These are phyloP conservation scores for Tragelaphus oryx DNA, from an alignment of 2,797 vertebrate genomes.

Conservation along the genomic window DNA sequence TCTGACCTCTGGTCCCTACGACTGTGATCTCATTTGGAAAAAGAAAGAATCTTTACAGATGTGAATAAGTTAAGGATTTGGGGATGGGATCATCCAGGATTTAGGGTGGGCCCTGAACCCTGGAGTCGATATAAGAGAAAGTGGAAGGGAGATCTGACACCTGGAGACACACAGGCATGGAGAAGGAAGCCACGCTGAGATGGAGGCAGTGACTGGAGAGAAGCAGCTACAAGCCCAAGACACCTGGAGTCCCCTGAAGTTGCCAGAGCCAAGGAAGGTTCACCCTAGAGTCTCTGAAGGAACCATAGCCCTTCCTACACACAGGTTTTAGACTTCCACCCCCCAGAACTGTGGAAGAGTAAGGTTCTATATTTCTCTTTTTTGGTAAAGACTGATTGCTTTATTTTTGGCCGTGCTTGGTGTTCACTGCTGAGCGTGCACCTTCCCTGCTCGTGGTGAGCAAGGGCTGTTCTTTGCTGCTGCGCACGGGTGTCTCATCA, in stretches of 20 bases:
- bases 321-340: background rate
- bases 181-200: background rate
- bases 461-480: background rate
- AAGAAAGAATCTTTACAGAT: background rate
- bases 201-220: background rate
- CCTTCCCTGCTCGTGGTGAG: background rate
- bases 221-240: background rate
- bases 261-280: background rate
- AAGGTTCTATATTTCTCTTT: background rate
- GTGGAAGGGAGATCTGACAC: background rate
- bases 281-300: background rate
- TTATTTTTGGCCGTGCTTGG: background rate
- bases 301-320: background rate
- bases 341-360: background rate
- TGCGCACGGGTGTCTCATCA: fast-evolving
- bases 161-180: background rate
- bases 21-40: background rate
- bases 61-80: background rate
- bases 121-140: background rate
- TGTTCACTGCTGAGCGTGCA: background rate
- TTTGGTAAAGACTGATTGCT: background rate
- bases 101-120: background rate
- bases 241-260: background rate
- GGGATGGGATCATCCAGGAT: background rate
- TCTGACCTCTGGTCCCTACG: background rate